Evolutionary conservation across 2,797 vertebrate species (phyloP).

Genomic region (Lacerta bilineata): DNA sequence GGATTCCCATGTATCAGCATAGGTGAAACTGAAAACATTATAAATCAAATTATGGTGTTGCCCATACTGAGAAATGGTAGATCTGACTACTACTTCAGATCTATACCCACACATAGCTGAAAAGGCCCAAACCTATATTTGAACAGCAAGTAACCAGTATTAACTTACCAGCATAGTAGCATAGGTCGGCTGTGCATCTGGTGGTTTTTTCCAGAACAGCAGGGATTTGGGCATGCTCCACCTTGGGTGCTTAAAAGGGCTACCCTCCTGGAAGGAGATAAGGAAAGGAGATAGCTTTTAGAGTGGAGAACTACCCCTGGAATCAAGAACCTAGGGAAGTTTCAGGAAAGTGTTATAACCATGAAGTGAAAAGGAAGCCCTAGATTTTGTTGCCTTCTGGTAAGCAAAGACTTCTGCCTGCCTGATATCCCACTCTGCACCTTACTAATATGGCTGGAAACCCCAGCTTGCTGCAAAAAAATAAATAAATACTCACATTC

Average conservation of each 20-base stretch:
- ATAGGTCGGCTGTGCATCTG: conserved; percentile 24
- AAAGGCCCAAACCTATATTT: not conserved
- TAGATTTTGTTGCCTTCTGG: not conserved
- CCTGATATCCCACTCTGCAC: not conserved
- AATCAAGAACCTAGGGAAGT: not conserved
- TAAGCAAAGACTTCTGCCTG: not conserved
- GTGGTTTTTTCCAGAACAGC: conserved; percentile 48
- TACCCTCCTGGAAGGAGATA: conserved; percentile 49
- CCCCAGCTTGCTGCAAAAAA: not conserved
- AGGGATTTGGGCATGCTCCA: conserved; percentile 36
- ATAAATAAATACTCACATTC: conserved; percentile 71
- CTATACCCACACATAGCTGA: not conserved
- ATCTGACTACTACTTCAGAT: not conserved
- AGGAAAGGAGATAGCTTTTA: not conserved
- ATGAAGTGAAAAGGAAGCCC: not conserved
- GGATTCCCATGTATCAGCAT: not conserved
- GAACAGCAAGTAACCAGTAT: not conserved
- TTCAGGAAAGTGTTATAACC: not conserved
- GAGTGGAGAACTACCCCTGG: not conserved
- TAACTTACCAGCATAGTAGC: conserved; percentile 52
- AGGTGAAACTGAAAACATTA: not conserved
- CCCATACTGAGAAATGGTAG: no score
- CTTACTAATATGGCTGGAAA: not conserved
- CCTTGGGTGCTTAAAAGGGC: conserved; percentile 43
- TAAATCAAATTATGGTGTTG: not conserved